These are phyloP conservation scores for Drosophila nr. fundita DNA, from an alignment of 2,888 invertebrate genomes.

Conservation along the genomic window DNA sequence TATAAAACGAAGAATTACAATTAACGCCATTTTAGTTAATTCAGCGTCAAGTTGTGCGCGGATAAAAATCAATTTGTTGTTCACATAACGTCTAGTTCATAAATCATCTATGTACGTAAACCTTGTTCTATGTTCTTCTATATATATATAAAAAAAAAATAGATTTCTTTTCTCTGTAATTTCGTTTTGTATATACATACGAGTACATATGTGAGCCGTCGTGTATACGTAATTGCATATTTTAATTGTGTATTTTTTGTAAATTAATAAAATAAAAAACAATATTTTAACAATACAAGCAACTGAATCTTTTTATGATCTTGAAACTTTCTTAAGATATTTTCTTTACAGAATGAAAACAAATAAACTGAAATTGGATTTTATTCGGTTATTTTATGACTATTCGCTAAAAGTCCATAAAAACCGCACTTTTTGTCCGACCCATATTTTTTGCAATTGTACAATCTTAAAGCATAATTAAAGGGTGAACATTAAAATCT, in stretches of 20 bases:
- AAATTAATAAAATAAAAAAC: constrained; percentile 67
- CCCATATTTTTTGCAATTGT: neutral
- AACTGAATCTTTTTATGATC: neutral
- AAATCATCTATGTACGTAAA: constrained; percentile 49
- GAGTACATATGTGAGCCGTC: constrained; percentile 64
- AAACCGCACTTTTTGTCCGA: no score
- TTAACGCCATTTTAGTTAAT: constrained; percentile 41
- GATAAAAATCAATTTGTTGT: constrained; percentile 35
- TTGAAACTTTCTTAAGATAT: neutral
- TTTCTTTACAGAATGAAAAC: neutral
- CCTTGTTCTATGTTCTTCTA: constrained; percentile 47
- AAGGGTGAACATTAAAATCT: neutral
- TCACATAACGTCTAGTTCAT: constrained; percentile 51
- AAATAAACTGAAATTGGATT: neutral
- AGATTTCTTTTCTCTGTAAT: constrained; percentile 45
- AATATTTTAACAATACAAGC: constrained; percentile 63
- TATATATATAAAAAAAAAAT: constrained; percentile 1
- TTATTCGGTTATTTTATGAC: neutral
- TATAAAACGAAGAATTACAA: constrained; percentile 21
- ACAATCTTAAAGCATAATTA: neutral
- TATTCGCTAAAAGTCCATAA: no score
- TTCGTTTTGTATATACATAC: constrained; percentile 75
- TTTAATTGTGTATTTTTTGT: constrained; percentile 80
- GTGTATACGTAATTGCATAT: constrained; percentile 70
- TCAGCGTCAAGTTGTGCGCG: constrained; percentile 6